Evolutionary conservation across 2,797 vertebrate genomes (phyloP).

Genomic region (Semaprochilodus insignis): DNA sequence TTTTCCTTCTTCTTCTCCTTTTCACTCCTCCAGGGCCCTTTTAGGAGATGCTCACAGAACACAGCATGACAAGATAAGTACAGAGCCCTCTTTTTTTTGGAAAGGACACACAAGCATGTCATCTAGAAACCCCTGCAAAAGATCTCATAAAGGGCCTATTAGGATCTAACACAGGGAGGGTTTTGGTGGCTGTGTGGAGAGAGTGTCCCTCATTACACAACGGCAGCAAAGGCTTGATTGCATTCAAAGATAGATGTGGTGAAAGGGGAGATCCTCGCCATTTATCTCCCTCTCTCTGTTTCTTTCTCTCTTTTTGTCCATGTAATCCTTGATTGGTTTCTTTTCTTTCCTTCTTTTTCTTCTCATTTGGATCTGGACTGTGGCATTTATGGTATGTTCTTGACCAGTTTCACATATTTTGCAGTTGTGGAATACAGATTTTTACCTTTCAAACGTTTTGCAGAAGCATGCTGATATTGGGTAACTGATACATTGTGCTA

Average conservation of each 20-base stretch:
- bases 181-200: conserved; percentile 9
- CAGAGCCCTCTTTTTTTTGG: conserved; percentile 36
- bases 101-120: conserved; percentile 47
- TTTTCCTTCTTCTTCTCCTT: conserved; percentile 16
- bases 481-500: too few relatives aligned
- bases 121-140: conserved; percentile 43
- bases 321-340: conserved; percentile 5
- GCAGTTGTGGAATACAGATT: background rate
- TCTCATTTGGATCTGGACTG: conserved; percentile 1
- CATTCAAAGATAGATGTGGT: conserved; percentile 46
- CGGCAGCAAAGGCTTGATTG: conserved; percentile 43
- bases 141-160: conserved; percentile 39
- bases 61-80: conserved; percentile 62
- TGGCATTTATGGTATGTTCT: conserved; percentile 24
- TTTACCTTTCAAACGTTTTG: too few relatives aligned
- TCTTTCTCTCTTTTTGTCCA: conserved; percentile 18
- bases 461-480: too few relatives aligned
- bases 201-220: conserved; percentile 28
- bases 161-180: conserved; percentile 10
- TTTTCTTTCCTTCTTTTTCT: background rate
- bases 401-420: background rate
- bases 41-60: conserved; percentile 52
- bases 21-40: conserved; percentile 48
- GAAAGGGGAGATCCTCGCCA: conserved; percentile 51
- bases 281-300: conserved; percentile 43